Base-by-base conservation (phyloP, 2,888 invertebrate species). In the Ecliptopera silaceata region DNA sequence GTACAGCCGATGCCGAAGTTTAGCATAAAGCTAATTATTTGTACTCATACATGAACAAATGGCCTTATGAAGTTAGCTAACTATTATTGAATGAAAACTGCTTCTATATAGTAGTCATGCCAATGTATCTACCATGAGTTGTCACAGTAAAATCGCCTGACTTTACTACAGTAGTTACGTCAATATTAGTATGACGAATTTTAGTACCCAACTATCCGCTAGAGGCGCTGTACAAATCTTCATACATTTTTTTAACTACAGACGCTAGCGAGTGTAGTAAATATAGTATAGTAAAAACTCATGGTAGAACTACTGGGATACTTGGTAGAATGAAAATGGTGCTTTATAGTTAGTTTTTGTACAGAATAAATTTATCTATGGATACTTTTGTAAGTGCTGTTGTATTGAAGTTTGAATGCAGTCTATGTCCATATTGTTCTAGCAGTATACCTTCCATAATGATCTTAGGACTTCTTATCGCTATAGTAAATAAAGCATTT, bases 261-360 rank as follows among this genome's bases (percentile, higher is more conserved):
- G n/a, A n/a, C n/a, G n/a, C n/a, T n/a, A n/a, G n/a, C n/a, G n/a
- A n/a, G n/a, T n/a, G n/a, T n/a, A n/a, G n/a, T n/a, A n/a, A n/a
- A n/a, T n/a, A n/a, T n/a, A n/a, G n/a, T n/a, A n/a, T n/a, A n/a
- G n/a, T n/a, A n/a, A n/a, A n/a, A n/a, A n/a, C n/a, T n/a, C n/a
- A n/a, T n/a, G n/a, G n/a, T n/a, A n/a, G n/a, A n/a, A n/a, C n/a
- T n/a, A 78, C 74, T 69, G 66, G 71, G 67, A 74, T 71, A 71
- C 71, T 75, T 82, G 76, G 76, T 82, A 80, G 80, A 84, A 84
- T 84, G 80, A 85, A 82, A 81, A 88, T 89, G 91, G 91, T 91
- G 91, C 91, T 91, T 89, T 76, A 87, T 88, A 89, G 88, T 86
- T 90, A 90, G 89, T 83, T 80, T 75, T 81, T 91, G 91, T 91